Evolutionary conservation across 2,113 vertebrate genomes (phyloP), one percentile per base, ranked within the genome.

Genomic region (Xiphorhynchus elegans): DNA sequence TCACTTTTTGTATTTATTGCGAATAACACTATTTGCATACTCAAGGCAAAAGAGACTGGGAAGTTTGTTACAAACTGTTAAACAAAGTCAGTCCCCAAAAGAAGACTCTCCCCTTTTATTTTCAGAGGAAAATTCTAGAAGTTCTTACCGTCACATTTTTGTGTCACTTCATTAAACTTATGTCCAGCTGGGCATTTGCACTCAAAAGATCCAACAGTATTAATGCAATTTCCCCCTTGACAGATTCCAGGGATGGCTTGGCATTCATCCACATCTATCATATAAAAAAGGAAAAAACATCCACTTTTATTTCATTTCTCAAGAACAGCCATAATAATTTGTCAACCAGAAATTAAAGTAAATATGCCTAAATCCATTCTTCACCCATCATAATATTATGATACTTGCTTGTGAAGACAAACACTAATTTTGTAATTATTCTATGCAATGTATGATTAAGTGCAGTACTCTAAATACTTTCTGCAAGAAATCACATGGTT

Each of bases 181-280:
- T 99, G 99, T 98, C 99, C 99, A 98, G 99, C 99, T 85, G 99
- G 99, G 97, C 99, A 99, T 98, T 99, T 99, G 97, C 99, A 99
- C 98, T 99, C 99, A 96, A 99, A 99, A 97, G 99, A 99, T 96
- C 99, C 99, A 92, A 99, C 99, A 59, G 99, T 99, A 98, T 99
- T 99, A 98, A 99, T 98, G 95, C 99, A 99, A 98, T 99, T 99
- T 98, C 99, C 99, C 93, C 99, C 99, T 94, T 99, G 99, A 98
- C 99, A 99, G 97, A 99, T 98, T 87, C 99, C 99, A 96, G 99
- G 99, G 98, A 99, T 99, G 96, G 99, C 99, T 98, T 99, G 99
- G 98, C 99, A 99, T 98, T 99, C 99, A 72, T 99, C 99, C 98
- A 99, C 99, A 98, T 99, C 99, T 99, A 97, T 93, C 89, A 97